Base-by-base conservation (phyloP, 2,113 vertebrate species). In the Syngnathus floridae region DNA sequence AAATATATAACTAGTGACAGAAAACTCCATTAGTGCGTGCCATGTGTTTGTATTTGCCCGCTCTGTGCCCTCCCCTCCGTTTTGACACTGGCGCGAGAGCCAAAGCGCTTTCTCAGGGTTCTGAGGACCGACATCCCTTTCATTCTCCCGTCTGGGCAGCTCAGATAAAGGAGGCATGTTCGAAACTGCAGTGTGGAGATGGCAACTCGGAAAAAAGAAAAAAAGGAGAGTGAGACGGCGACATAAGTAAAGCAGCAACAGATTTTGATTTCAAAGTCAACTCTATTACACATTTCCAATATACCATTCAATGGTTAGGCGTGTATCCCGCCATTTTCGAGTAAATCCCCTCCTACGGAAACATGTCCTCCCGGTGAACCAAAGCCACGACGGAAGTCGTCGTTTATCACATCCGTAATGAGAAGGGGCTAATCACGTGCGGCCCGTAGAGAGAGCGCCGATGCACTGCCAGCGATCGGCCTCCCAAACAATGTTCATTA, bases 141-240 rank as follows among this genome's bases (percentile, higher is more conserved):
- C 83, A 88, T 90, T 87, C 81, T 76, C 85, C 82, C 75, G 87
- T 83, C 88, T 89, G 88, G 85, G 80, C 81, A 66, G 77, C 86
- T 84, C 84, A 90, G 88, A 91, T 90, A 88, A 91, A 91, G 86
- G 83, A 19, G 79, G 76, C 83, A 85, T 86, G 88, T 90, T 91
- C 87, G 78, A 86, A 91, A 85, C 77, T 80, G 77, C 82, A 78
- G 84, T 81, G 84, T 80, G 84, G 82, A 86, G 80, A 85, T 83
- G 70, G 71, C 78, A 43, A 75, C 82, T 83, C 69, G 79, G 86
- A 84, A 86, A 71, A 81, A 72, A 85, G 82, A 35, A 14, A 11
- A 60, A 41, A 21, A 13, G 58, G 65, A 71, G 67, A 72, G 78
- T 79, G 82, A 78, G 80, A 79, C 36, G 26, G 51, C 22, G 48